Conservation (phyloP, 2,113 vertebrate species). For the Machaerirhynchus nigripectus region DNA sequence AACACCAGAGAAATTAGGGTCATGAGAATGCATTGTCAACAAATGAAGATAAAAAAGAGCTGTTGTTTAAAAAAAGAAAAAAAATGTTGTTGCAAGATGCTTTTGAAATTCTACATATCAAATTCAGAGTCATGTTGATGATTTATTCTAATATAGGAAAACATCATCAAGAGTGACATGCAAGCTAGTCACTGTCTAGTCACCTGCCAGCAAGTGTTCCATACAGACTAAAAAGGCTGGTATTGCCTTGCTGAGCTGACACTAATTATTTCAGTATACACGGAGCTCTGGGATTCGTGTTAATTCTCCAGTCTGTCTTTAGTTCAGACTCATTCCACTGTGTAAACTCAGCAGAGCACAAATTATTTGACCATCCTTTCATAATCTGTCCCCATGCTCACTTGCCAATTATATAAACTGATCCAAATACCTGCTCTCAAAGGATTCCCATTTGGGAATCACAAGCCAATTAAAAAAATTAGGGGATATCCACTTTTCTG, state of each 20-base stretch:
- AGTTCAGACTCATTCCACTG: constrained; percentile 65
- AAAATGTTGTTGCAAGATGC: neutral
- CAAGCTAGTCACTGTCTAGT: constrained; percentile 45
- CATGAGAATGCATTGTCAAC: constrained; percentile 45
- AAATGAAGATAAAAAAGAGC: constrained; percentile 56
- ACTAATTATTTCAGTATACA: constrained; percentile 68
- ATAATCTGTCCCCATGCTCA: constrained; percentile 57
- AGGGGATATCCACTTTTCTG: neutral
- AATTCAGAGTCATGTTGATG: neutral
- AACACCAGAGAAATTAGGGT: constrained; percentile 67
- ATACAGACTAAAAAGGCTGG: constrained; percentile 37
- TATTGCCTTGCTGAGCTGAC: constrained; percentile 56
- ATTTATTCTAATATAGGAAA: constrained; percentile 17
- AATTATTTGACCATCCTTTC: constrained; percentile 69
- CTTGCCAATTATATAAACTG: constrained; percentile 60
- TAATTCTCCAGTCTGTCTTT: constrained; percentile 69
- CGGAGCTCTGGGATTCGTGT: constrained; percentile 51
- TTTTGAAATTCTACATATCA: neutral
- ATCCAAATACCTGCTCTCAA: constrained; percentile 59
- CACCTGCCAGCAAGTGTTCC: constrained; percentile 45
- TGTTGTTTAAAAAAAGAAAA: constrained; percentile 1
- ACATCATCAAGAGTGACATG: constrained; percentile 28
- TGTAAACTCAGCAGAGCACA: constrained; percentile 61
- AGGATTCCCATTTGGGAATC: constrained; percentile 22
- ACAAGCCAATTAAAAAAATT: constrained; percentile 32